A percentile compares a stretch with the other conserved stretches of the same genome.
Conservation (phyloP, 2,888 invertebrate species). For the Anorthoa munda region DNA sequence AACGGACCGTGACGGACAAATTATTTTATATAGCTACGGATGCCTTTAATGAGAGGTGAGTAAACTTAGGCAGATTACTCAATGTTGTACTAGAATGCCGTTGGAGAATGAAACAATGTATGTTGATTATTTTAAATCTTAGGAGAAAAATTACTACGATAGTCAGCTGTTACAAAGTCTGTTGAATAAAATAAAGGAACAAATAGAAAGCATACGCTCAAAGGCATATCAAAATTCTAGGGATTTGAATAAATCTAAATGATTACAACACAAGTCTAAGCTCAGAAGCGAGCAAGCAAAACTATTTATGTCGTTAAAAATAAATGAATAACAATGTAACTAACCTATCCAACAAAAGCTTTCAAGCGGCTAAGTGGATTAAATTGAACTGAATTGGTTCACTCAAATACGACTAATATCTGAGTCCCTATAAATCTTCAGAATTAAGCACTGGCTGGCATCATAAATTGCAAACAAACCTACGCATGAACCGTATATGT, state of each 20-base stretch:
- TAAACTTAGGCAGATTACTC: slow-evolving; percentile 58
- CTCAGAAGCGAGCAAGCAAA: neutral
- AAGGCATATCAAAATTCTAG: neutral
- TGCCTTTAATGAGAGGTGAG: slow-evolving; percentile 58
- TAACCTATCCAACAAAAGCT: slow-evolving; percentile 51
- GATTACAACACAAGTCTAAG: neutral
- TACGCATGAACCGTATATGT: slow-evolving; percentile 38
- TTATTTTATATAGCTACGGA: slow-evolving; percentile 53
- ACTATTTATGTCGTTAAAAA: neutral
- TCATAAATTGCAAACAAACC: slow-evolving; percentile 41
- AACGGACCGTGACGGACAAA: slow-evolving; percentile 64
- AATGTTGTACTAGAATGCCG: slow-evolving; percentile 59
- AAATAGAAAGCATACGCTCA: neutral
- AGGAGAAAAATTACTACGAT: neutral
- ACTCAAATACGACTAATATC: slow-evolving; percentile 53
- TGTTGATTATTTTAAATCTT: neutral
- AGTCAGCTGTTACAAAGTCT: neutral
- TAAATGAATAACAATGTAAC: slow-evolving; percentile 37
- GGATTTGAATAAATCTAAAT: neutral
- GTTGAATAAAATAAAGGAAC: neutral
- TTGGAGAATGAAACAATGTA: slow-evolving; percentile 29
- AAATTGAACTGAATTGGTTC: slow-evolving; percentile 59
- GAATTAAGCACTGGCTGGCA: neutral
- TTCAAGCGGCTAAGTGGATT: slow-evolving; percentile 46
- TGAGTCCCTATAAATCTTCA: slow-evolving; percentile 8